These are phyloP conservation scores for Corydoras sp. DNA, from an alignment of 2,113 vertebrate genomes.

Conservation along the genomic window DNA sequence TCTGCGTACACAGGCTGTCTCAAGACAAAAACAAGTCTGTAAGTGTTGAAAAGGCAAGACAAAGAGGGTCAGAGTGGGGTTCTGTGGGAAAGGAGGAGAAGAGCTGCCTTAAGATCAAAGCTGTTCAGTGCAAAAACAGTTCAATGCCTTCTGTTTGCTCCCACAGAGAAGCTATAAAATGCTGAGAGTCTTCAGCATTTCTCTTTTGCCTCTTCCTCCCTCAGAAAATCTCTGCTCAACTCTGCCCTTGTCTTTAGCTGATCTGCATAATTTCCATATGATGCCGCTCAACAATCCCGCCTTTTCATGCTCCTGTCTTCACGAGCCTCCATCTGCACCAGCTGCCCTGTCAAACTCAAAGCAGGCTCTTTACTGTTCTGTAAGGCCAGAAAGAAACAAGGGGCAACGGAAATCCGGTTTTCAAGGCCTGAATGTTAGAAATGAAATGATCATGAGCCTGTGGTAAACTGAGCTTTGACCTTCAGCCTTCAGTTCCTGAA, in stretches of 20 bases:
- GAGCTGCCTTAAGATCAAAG: conserved; percentile 53
- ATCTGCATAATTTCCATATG: conserved; percentile 71
- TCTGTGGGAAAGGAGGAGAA: conserved; percentile 10
- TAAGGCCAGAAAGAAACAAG: conserved; percentile 39
- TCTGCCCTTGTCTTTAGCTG: conserved; percentile 56
- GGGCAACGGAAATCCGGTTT: conserved; percentile 58
- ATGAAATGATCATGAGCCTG: conserved; percentile 6
- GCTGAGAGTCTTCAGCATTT: conserved; percentile 28
- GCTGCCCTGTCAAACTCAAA: conserved; percentile 62
- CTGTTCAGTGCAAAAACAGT: conserved; percentile 35
- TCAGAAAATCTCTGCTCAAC: conserved; percentile 55
- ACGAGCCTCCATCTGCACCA: conserved; percentile 47
- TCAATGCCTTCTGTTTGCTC: conserved; percentile 29
- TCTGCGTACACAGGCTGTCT: not conserved
- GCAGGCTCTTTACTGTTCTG: conserved; percentile 58
- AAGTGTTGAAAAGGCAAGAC: conserved; percentile 32
- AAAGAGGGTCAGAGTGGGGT: conserved; percentile 22
- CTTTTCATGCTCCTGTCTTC: conserved; percentile 56
- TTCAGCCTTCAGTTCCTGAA: not conserved
- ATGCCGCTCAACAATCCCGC: conserved; percentile 58
- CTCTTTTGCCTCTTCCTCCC: conserved; percentile 37
- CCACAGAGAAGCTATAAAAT: conserved; percentile 35
- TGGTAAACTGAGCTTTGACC: conserved; percentile 32
- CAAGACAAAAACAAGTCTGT: conserved; percentile 36
- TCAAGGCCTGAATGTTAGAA: conserved; percentile 51